Evolutionary conservation across 2,113 vertebrate genomes (phyloP).

Genomic region (Oryzias curvinotus): DNA sequence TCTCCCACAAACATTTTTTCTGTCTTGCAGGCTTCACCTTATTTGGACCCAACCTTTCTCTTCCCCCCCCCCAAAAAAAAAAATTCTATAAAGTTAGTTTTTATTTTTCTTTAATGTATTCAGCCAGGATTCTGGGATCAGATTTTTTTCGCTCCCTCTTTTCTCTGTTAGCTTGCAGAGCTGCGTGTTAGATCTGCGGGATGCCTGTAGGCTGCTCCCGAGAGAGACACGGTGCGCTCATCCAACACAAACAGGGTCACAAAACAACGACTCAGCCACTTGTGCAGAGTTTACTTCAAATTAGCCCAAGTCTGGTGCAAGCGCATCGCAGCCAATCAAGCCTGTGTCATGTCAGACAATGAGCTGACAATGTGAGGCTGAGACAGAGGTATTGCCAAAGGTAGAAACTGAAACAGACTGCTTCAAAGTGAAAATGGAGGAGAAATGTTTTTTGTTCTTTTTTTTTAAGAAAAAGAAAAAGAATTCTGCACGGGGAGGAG

Average conservation of each 20-base stretch:
- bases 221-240: conserved; percentile 69
- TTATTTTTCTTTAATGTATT: conserved; percentile 72
- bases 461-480: conserved; percentile 2
- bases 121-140: conserved; percentile 69
- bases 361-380: conserved; percentile 21
- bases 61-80: conserved; percentile 32
- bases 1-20: conserved; percentile 8
- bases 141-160: conserved; percentile 22
- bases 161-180: conserved; percentile 50
- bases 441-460: conserved; percentile 18
- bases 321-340: conserved; percentile 50
- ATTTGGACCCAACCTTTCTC: too few species aligned
- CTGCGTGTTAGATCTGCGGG: conserved; percentile 76
- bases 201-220: conserved; percentile 78
- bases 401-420: conserved; percentile 38
- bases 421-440: conserved; percentile 26
- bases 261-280: conserved; percentile 71
- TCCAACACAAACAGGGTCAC: conserved; percentile 80
- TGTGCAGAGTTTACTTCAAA: conserved; percentile 71
- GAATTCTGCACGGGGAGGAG: conserved; percentile 16
- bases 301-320: conserved; percentile 61
- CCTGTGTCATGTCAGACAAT: conserved; percentile 43
- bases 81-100: conserved; percentile 67
- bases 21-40: conserved; percentile 29
- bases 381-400: conserved; percentile 43